Evolutionary conservation across 2,797 vertebrate genomes (phyloP).

Genomic region (Gymnoscopelus microlampas): DNA sequence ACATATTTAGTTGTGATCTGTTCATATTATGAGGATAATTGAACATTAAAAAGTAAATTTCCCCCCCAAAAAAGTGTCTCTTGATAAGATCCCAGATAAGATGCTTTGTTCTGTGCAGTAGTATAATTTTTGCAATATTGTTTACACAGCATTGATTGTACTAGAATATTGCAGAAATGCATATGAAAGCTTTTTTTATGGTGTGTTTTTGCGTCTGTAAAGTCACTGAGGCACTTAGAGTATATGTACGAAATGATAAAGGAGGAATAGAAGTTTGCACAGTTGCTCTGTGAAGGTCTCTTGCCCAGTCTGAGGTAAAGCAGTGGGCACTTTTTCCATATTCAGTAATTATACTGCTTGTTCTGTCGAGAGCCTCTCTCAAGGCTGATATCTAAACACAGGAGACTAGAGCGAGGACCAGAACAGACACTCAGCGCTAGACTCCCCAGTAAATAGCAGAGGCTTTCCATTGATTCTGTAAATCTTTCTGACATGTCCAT

Average conservation of each 20-base stretch:
- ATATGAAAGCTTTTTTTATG: constrained; percentile 12
- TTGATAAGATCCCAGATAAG: background rate
- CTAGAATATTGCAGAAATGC: constrained; percentile 24
- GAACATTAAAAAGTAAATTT: background rate
- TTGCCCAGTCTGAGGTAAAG: constrained; percentile 56
- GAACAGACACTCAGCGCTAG: constrained; percentile 19
- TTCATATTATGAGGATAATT: background rate
- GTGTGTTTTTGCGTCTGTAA: constrained; percentile 17
- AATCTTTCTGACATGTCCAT: constrained; percentile 35
- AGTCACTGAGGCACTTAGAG: constrained; percentile 34
- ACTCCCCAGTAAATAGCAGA: constrained; percentile 25
- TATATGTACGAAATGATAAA: constrained; percentile 30
- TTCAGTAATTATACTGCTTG: constrained; percentile 68
- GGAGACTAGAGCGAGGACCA: constrained; percentile 50
- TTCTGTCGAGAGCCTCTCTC: constrained; percentile 59
- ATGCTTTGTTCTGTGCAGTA: constrained; percentile 4
- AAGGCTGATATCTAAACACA: constrained; percentile 70
- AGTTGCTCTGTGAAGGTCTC: constrained; percentile 43
- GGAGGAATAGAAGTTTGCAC: constrained; percentile 42
- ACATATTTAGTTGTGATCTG: constrained; percentile 5
- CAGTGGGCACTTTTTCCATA: constrained; percentile 66
- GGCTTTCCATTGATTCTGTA: constrained; percentile 30
- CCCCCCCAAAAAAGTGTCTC: background rate
- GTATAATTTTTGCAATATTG: too few species aligned
- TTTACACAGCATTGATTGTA: background rate